These are phyloP conservation scores for Sinotaia quadrata DNA, from an alignment of 2,888 invertebrate species.

Conservation along the genomic window DNA sequence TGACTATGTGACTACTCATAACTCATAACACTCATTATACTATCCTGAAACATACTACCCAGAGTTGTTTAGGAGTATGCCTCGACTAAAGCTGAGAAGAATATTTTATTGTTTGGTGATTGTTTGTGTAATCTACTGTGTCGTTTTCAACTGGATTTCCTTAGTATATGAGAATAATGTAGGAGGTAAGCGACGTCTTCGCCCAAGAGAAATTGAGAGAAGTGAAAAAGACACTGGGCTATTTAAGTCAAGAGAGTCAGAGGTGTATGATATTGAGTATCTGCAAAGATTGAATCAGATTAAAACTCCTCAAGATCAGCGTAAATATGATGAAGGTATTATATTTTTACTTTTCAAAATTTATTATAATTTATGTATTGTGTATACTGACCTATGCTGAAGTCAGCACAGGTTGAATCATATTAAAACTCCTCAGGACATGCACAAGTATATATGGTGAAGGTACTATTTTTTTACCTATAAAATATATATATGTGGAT, in stretches of 20 bases:
- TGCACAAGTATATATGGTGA: too few species aligned
- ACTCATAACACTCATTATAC: too few species aligned
- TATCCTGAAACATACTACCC: too few species aligned
- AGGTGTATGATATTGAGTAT: constrained; percentile 30
- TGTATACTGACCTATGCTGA: too few species aligned
- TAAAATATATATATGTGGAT: too few species aligned
- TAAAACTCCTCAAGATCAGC: constrained; percentile 60
- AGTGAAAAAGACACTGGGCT: not conserved
- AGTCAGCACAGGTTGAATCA: too few species aligned
- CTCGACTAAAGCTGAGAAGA: constrained; percentile 20
- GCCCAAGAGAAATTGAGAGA: not conserved
- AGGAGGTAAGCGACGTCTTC: constrained; percentile 1
- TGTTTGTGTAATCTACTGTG: constrained; percentile 9
- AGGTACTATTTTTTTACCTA: too few species aligned
- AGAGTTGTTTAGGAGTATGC: constrained; percentile 3
- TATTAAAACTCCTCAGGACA: too few species aligned
- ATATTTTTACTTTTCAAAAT: too few species aligned
- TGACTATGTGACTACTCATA: too few species aligned
- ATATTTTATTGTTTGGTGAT: not conserved
- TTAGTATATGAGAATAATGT: not conserved
- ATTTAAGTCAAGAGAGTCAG: constrained; percentile 5
- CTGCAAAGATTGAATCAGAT: constrained; percentile 57
- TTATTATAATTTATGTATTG: too few species aligned
- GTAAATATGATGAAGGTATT: constrained; percentile 79
- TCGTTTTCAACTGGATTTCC: constrained; percentile 19